phyloP scores from a whole-genome alignment of 2,888 invertebrate genomes.

The Heliconius charithonia region DNA sequence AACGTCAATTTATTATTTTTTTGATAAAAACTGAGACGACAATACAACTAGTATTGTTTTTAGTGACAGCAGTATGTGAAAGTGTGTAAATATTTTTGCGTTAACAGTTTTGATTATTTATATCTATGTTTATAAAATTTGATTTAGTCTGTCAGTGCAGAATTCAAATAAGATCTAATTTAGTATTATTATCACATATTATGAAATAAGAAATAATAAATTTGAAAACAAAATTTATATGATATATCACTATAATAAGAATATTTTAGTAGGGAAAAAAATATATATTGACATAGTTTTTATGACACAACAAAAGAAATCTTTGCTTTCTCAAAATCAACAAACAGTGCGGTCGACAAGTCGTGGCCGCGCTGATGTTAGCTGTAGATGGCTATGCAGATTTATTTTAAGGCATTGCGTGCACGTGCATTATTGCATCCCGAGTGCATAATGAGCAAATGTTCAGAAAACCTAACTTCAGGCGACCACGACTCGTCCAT shows the following conservation, averaged over 20 bases:
- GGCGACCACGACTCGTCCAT: not conserved
- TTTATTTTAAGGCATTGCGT: not conserved
- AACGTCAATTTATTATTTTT: no score
- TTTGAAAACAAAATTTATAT: no score
- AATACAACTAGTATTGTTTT: not conserved
- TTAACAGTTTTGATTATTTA: conserved; percentile 4
- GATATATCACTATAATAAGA: no score
- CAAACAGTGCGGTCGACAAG: not conserved
- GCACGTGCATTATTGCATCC: no score
- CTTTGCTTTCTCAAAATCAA: not conserved
- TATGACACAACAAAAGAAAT: not conserved
- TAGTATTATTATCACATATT: no score
- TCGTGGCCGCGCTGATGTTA: not conserved
- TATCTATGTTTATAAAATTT: conserved; percentile 4
- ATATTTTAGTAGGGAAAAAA: not conserved
- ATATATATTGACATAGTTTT: not conserved
- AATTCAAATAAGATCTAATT: not conserved
- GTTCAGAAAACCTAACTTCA: not conserved
- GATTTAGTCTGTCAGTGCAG: not conserved
- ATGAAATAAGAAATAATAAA: no score
- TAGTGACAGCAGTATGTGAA: not conserved
- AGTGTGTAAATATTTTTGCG: not conserved
- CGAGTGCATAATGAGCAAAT: not conserved
- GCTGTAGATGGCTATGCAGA: not conserved
- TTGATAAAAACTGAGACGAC: no score